phyloP scores from a whole-genome alignment of 2,113 vertebrate genomes.

The Melanostigma gelatinosum region DNA sequence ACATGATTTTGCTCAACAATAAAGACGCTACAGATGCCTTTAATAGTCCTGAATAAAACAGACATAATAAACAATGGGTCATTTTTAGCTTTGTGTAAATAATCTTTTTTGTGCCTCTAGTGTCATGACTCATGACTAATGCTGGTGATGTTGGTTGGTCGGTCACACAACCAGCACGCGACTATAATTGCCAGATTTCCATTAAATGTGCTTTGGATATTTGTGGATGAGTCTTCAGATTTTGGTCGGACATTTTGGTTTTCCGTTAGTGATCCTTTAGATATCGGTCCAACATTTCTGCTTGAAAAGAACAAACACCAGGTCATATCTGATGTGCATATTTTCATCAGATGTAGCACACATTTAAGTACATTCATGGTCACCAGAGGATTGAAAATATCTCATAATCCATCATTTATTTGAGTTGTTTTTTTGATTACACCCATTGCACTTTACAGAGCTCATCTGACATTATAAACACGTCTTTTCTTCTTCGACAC shows the following conservation, averaged over 20 bases:
- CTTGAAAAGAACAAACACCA: no score
- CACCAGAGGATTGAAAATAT: no score
- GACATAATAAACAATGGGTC: background rate
- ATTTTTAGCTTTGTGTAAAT: background rate
- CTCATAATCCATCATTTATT: background rate
- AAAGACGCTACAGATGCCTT: background rate
- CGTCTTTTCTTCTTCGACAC: background rate
- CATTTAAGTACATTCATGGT: no score
- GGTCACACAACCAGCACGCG: no score
- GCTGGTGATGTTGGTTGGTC: background rate
- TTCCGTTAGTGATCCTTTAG: background rate
- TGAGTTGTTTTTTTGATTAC: background rate
- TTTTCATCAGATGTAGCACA: no score
- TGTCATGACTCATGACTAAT: background rate
- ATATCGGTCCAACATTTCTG: background rate
- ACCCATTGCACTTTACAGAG: background rate
- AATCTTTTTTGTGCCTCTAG: background rate
- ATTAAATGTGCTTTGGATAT: background rate
- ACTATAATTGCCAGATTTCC: background rate
- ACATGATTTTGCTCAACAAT: background rate
- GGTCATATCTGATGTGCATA: no score
- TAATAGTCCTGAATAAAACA: background rate
- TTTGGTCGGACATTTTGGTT: background rate
- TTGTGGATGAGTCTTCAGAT: background rate
- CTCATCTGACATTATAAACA: background rate